Percentiles rank a stretch among this genome's conserved stretches.
Evolutionary conservation across 1,140 invertebrate genomes (phyloP).

Genomic region (Pachypeltis micranthus): DNA sequence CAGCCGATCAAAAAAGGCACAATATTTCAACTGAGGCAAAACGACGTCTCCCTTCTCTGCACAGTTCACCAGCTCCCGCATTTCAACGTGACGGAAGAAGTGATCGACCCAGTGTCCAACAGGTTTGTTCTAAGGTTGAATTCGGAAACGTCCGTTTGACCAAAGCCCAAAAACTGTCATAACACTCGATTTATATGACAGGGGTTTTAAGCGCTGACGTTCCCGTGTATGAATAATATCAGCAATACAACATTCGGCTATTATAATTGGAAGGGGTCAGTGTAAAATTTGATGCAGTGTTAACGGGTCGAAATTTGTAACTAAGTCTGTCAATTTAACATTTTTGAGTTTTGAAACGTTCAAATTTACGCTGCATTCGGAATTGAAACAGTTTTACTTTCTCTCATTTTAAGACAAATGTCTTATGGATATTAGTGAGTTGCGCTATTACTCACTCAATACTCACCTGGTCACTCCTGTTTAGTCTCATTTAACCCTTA

Average conservation of each 20-base stretch:
- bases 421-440: too few species aligned
- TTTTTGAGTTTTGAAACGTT: too few species aligned
- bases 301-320: too few species aligned
- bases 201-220: not conserved
- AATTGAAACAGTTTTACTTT: too few species aligned
- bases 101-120: conserved; percentile 89
- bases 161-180: conserved; percentile 14
- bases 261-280: not conserved
- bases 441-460: too few species aligned
- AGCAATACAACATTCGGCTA: not conserved
- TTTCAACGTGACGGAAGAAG: conserved; percentile 87
- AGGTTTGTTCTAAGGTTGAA: conserved; percentile 89
- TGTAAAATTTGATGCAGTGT: too few species aligned
- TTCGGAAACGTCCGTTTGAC: conserved; percentile 91
- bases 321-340: too few species aligned
- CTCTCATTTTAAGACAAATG: too few species aligned
- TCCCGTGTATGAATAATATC: not conserved
- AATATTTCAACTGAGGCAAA: conserved; percentile 84
- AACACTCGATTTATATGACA: conserved; percentile 11
- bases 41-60: conserved; percentile 84
- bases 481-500: too few species aligned
- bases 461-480: too few species aligned
- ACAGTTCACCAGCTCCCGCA: conserved; percentile 74
- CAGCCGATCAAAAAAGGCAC: conserved; percentile 67
- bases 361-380: too few species aligned